Percentiles rank a stretch among this genome's conserved stretches.
phyloP scores from a whole-genome alignment of 2,888 invertebrate species.

The Glaucopsyche alexis region DNA sequence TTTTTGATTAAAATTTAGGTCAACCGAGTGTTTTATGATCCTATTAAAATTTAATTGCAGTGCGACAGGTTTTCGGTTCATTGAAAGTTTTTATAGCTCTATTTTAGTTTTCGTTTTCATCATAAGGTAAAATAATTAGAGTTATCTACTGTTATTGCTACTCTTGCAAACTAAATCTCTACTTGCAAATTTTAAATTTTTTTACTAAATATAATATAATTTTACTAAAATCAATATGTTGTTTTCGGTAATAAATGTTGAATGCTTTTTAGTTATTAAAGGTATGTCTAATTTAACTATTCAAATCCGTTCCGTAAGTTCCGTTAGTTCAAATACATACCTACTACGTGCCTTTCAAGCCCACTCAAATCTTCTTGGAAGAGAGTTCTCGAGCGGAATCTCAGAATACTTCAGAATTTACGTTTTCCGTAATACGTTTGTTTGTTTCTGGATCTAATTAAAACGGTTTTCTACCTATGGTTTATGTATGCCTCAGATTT shows the following conservation, averaged over 20 bases:
- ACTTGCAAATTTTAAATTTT: neutral
- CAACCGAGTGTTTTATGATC: constrained; percentile 14
- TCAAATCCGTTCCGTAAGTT: constrained; percentile 8
- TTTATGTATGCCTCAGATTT: neutral
- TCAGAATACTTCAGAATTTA: neutral
- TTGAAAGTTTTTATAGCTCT: neutral
- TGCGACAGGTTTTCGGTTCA: constrained; percentile 10
- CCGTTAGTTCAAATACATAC: neutral
- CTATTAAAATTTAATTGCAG: constrained; percentile 4
- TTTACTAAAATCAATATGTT: neutral
- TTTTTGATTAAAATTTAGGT: constrained; percentile 7
- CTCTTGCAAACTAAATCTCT: neutral
- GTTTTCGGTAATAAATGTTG: neutral
- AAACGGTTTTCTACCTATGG: neutral
- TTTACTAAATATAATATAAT: too few species aligned
- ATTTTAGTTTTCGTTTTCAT: neutral
- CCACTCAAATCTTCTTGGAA: neutral
- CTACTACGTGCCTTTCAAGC: neutral
- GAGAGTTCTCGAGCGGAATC: neutral
- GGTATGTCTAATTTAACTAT: neutral
- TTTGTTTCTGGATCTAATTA: neutral
- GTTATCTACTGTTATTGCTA: too few species aligned
- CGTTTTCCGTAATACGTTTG: neutral
- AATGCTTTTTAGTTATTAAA: neutral
- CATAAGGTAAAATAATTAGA: neutral